phyloP scores from a whole-genome alignment of 2,888 invertebrate species.

The Bombyx huttoni region DNA sequence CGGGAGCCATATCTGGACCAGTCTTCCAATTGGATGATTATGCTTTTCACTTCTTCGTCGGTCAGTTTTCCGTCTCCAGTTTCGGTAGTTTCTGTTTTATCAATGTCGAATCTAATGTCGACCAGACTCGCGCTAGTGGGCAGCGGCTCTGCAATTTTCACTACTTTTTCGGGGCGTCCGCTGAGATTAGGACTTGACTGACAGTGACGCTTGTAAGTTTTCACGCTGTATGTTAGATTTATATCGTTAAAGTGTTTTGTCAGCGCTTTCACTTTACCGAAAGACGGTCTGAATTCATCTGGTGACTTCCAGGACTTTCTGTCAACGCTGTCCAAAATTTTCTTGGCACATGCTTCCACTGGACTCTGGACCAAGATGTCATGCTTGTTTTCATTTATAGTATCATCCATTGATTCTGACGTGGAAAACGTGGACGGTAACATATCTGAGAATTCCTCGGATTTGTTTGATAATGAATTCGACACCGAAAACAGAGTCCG shows the following conservation, averaged over 20 bases:
- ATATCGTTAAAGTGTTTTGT: constrained; percentile 77
- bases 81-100: constrained; percentile 40
- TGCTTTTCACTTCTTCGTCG: constrained; percentile 60
- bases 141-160: constrained; percentile 27
- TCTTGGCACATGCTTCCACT: constrained; percentile 34
- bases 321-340: constrained; percentile 46
- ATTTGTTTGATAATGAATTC: constrained; percentile 42
- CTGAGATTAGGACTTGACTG: constrained; percentile 63
- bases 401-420: constrained; percentile 43
- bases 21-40: constrained; percentile 58
- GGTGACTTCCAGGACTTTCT: constrained; percentile 79
- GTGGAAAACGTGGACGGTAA: constrained; percentile 44
- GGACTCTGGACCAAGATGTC: constrained; percentile 22
- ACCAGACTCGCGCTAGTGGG: constrained; percentile 53
- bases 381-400: constrained; percentile 15
- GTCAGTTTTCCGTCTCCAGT: constrained; percentile 42
- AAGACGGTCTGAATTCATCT: constrained; percentile 77
- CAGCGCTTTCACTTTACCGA: constrained; percentile 79
- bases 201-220: constrained; percentile 54
- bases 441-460: constrained; percentile 40
- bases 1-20: constrained; percentile 65
- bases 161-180: constrained; percentile 26
- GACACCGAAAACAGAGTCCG: constrained; percentile 45
- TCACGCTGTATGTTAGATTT: constrained; percentile 52
- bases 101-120: constrained; percentile 52